Conservation (phyloP, 2,888 invertebrate species). For the Drosophila peninsularis region DNA sequence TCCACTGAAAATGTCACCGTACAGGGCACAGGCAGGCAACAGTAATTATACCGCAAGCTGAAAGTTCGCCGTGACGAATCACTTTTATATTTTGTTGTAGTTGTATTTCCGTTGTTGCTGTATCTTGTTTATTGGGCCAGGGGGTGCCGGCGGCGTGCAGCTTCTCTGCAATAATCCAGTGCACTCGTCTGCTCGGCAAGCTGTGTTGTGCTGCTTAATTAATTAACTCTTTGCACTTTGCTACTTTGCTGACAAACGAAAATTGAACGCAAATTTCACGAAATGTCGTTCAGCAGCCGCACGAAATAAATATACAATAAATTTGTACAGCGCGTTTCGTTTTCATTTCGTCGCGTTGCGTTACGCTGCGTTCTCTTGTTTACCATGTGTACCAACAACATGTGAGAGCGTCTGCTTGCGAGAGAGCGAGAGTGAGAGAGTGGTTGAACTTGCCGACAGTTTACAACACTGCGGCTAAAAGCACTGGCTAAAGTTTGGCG, state of each 20-base stretch:
- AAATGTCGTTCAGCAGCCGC: conserved; percentile 52
- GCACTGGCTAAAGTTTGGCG: conserved; percentile 13
- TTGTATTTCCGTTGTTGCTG: conserved; percentile 20
- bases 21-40: conserved; percentile 2
- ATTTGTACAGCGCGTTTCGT: conserved; percentile 50
- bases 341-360: conserved; percentile 44
- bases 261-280: conserved; percentile 51
- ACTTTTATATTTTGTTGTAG: conserved; percentile 38
- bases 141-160: background rate
- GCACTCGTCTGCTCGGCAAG: conserved; percentile 30
- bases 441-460: background rate
- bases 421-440: conserved; percentile 15
- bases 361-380: conserved; percentile 49
- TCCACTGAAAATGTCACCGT: conserved; percentile 40
- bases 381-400: conserved; percentile 50
- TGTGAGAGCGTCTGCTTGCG: background rate
- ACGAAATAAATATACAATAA: conserved; percentile 71
- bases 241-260: conserved; percentile 30
- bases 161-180: conserved; percentile 38
- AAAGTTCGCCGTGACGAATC: conserved; percentile 69
- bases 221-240: conserved; percentile 50
- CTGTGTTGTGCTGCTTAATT: conserved; percentile 36
- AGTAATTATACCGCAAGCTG: conserved; percentile 36
- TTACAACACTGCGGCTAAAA: conserved; percentile 42
- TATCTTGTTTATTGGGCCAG: conserved; percentile 13